Percentiles rank a stretch among this genome's conserved stretches.
Conservation (phyloP, 2,888 invertebrate genomes). For the Sesia apiformis region DNA sequence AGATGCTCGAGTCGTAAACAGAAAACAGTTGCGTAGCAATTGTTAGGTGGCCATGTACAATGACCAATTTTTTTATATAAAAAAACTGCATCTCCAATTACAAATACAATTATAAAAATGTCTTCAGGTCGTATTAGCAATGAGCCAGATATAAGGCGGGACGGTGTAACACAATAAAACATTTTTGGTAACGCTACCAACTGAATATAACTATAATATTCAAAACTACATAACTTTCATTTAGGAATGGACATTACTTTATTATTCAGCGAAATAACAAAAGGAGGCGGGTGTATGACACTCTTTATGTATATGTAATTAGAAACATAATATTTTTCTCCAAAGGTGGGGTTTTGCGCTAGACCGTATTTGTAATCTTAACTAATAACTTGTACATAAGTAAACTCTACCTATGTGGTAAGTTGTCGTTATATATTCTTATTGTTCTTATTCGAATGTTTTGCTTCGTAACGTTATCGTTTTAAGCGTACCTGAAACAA, state of each 20-base stretch:
- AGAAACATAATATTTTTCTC: constrained; percentile 1
- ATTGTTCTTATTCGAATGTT: constrained; percentile 34
- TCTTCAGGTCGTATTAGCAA: no score
- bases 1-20: constrained; percentile 23
- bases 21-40: constrained; percentile 14
- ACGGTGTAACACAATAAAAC: no score
- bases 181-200: no score
- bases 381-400: constrained; percentile 40
- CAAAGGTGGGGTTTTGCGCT: constrained; percentile 44
- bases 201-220: no score
- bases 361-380: constrained; percentile 12
- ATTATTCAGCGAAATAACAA: constrained; percentile 22
- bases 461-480: constrained; percentile 31
- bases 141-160: no score
- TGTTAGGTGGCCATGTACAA: no score
- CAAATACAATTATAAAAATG: no score
- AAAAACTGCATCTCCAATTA: no score
- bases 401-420: constrained; percentile 26
- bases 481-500: constrained; percentile 61
- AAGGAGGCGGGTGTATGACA: constrained; percentile 7
- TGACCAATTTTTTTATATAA: no score
- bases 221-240: no score
- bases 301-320: not conserved
- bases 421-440: constrained; percentile 31
- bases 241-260: constrained; percentile 18